A percentile compares a stretch with the other conserved stretches of the same genome.
phyloP scores from a whole-genome alignment of 2,888 invertebrate species.

The Ichneumoninae sp. region DNA sequence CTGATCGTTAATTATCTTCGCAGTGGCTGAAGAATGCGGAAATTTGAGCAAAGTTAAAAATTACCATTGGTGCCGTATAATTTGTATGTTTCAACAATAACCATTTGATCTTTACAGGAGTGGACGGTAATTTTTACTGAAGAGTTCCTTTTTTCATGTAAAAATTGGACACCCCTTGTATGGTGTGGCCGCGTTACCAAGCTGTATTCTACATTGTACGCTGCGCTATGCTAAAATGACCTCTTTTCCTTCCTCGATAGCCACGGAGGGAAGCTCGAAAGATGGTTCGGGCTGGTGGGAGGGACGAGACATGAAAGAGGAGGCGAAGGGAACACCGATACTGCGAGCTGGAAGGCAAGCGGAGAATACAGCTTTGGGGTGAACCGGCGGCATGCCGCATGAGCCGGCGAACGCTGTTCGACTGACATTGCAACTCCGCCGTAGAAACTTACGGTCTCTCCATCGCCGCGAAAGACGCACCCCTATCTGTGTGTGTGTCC shows the following conservation, averaged over 20 bases:
- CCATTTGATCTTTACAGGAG: background rate
- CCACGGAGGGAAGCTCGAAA: background rate
- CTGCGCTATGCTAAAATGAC: conserved; percentile 16
- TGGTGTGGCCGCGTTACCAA: background rate
- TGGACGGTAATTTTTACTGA: background rate
- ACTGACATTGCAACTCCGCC: conserved; percentile 41
- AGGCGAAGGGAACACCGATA: conserved; percentile 30
- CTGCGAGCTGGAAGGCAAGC: conserved; percentile 16
- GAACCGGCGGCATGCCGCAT: conserved; percentile 36
- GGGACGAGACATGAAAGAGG: conserved; percentile 3
- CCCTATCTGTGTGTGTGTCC: conserved; percentile 18
- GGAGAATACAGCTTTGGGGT: conserved; percentile 19
- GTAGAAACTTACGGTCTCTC: conserved; percentile 49
- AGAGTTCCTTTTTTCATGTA: background rate
- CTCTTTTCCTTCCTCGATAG: background rate
- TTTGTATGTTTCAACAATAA: background rate
- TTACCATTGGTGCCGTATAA: background rate
- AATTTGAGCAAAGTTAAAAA: background rate
- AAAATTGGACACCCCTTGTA: conserved; percentile 2
- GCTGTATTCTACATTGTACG: conserved; percentile 9
- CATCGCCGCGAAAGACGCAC: conserved; percentile 41
- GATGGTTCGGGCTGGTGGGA: background rate
- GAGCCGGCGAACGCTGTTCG: conserved; percentile 21
- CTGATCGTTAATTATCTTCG: too few species aligned
- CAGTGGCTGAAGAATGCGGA: background rate